These are phyloP conservation scores for Alces alces DNA, from an alignment of 2,113 vertebrate genomes.

Conservation along the genomic window DNA sequence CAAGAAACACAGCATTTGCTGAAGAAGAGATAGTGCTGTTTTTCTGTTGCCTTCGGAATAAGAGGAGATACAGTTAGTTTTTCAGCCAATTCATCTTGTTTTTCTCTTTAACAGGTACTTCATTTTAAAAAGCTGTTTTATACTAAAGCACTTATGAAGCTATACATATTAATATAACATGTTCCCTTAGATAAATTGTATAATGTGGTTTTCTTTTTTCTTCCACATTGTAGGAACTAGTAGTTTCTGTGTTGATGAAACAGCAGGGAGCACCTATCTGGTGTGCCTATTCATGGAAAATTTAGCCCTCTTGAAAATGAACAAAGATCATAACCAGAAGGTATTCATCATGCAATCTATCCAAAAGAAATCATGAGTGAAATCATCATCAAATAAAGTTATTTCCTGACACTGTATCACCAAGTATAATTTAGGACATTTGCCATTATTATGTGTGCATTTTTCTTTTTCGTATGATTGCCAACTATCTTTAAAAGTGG, in stretches of 20 bases:
- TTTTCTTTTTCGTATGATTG: slow-evolving; percentile 37
- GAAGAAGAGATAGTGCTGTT: not conserved
- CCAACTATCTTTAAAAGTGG: slow-evolving; percentile 11
- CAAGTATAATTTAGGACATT: not conserved
- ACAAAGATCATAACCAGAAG: slow-evolving; percentile 31
- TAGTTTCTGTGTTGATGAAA: slow-evolving; percentile 31
- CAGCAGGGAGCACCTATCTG: slow-evolving; percentile 6
- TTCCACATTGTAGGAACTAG: not conserved
- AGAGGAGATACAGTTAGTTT: not conserved
- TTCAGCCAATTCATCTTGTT: not conserved
- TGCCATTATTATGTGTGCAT: not conserved
- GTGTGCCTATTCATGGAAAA: slow-evolving; percentile 31
- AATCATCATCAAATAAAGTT: slow-evolving; percentile 23
- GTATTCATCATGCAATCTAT: slow-evolving; percentile 23
- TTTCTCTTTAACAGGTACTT: slow-evolving; percentile 31
- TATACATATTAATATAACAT: slow-evolving; percentile 39
- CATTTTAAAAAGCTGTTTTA: slow-evolving; percentile 35
- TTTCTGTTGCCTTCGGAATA: slow-evolving; percentile 13
- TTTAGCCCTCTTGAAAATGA: slow-evolving; percentile 46
- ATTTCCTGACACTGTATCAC: not conserved
- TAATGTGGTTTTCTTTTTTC: slow-evolving; percentile 10
- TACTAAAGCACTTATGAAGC: not conserved
- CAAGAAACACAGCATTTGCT: not conserved
- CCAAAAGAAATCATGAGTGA: slow-evolving; percentile 19
- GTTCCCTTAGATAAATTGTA: not conserved